Conservation (phyloP, 37 sponge, comb jelly and placozoan genomes). For the Bolinopsis microptera region DNA sequence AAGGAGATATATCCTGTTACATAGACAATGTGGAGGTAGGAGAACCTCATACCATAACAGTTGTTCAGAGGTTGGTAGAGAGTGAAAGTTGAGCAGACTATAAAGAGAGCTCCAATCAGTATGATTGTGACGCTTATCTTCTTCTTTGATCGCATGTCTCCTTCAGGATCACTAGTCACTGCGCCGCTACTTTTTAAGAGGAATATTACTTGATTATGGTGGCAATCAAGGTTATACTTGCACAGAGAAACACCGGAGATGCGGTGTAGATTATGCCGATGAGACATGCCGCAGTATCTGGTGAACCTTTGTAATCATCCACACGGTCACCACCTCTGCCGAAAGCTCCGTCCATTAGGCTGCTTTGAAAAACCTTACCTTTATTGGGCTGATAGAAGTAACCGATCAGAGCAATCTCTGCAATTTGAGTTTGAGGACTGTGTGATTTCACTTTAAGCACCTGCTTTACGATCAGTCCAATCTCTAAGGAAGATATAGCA, state of each 20-base stretch:
- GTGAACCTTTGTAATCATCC: not conserved
- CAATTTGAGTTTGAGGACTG: not conserved
- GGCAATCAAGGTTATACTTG: not conserved
- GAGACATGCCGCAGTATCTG: not conserved
- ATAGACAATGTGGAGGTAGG: not conserved
- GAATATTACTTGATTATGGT: not conserved
- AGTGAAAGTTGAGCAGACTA: not conserved
- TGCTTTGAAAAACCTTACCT: not conserved
- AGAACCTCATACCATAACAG: not conserved
- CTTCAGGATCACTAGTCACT: not conserved
- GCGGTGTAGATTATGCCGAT: not conserved
- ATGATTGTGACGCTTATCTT: not conserved
- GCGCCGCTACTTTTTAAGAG: not conserved
- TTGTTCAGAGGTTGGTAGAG: not conserved
- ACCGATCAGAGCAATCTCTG: not conserved
- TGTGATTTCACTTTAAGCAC: too few species aligned
- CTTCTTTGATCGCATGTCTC: not conserved
- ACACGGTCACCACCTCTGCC: not conserved
- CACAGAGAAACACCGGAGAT: not conserved
- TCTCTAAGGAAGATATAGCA: not conserved
- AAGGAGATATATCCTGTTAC: not conserved
- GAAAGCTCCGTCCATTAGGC: not conserved
- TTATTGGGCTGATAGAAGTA: conserved; percentile 9
- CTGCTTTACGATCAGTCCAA: not conserved
- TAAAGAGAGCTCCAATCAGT: not conserved